Base-by-base conservation (phyloP, 1,140 invertebrate genomes). In the Hyphantria cunea region DNA sequence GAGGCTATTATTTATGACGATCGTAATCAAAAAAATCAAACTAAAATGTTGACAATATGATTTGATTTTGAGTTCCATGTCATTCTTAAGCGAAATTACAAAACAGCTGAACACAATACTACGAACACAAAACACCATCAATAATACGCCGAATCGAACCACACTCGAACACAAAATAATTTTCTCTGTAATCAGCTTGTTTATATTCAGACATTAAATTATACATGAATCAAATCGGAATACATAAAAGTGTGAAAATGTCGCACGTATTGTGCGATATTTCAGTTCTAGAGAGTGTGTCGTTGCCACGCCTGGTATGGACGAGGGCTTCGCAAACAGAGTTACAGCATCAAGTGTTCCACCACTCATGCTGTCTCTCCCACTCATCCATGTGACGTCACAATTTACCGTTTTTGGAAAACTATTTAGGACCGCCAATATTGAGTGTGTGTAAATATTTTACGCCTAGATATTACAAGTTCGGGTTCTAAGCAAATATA, bases 261-360 rank as follows among this genome's bases (percentile, higher is more conserved):
- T 52, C 59, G 49, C 50, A 41, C 25, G 59, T 53, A 53, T 45
- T 45, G 59, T 52, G 50, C 59, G 59, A 52, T 61, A 61, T 61
- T 61, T 61, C 49, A 53, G 14, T 12, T 37, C 47, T 31, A 13
- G 37, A 48, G 62, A 64, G 62, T 34, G 48, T 65, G 64, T 65
- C 64, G 55, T 15, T 13, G 13, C 39, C 62, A 64, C 62, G 54
- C 61, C 41, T 34, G 14, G 62, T 52, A 50, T 37, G 34, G 48
- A 65, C 64, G 55, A 65, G 64, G 42, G 64, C 44, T 65, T 39
- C 33, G 55, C 54, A 65, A 65, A 65, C 55, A 65, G 50, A 42
- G 50, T 50, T 9, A 37, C 47, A 37, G 48, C 50, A 52, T 48
- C 50, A 41, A 61, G 59, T 61, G 49, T 52, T 49, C 39, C 3